phyloP scores from a whole-genome alignment of 2,113 vertebrate species.

The Lycaon pictus region DNA sequence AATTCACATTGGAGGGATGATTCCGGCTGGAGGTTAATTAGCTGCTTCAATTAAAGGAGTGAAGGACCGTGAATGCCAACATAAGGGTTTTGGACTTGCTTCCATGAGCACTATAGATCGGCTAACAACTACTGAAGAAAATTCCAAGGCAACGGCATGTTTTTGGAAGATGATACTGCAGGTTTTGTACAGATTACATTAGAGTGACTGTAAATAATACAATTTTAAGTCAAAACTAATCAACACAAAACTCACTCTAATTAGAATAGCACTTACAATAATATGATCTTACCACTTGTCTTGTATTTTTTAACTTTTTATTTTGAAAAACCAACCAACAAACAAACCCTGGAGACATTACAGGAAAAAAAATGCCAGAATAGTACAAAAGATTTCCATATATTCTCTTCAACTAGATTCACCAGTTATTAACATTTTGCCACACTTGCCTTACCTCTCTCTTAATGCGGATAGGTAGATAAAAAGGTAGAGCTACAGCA shows the following conservation, averaged over 20 bases:
- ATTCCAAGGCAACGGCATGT: background rate
- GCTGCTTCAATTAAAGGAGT: conserved; percentile 19
- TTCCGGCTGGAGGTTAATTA: background rate
- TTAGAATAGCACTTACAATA: background rate
- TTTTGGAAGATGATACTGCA: conserved; percentile 20
- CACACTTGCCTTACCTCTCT: background rate
- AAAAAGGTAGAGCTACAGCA: background rate
- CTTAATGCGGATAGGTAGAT: background rate
- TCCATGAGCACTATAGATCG: background rate
- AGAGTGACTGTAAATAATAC: background rate
- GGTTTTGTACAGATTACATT: background rate
- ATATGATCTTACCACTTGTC: background rate
- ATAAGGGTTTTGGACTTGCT: background rate
- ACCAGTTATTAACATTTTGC: conserved; percentile 14
- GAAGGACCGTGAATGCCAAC: background rate
- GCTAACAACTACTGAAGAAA: conserved; percentile 15
- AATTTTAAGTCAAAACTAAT: conserved; percentile 2
- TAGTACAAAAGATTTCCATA: background rate
- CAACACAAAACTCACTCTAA: background rate
- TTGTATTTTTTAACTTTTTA: conserved; percentile 24
- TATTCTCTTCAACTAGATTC: background rate
- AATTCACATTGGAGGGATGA: background rate
- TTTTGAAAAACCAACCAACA: conserved; percentile 1
- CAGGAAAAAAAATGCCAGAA: background rate
- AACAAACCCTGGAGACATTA: background rate